These are phyloP conservation scores for Axis porcinus DNA, from an alignment of 2,113 vertebrate species.

Conservation along the genomic window DNA sequence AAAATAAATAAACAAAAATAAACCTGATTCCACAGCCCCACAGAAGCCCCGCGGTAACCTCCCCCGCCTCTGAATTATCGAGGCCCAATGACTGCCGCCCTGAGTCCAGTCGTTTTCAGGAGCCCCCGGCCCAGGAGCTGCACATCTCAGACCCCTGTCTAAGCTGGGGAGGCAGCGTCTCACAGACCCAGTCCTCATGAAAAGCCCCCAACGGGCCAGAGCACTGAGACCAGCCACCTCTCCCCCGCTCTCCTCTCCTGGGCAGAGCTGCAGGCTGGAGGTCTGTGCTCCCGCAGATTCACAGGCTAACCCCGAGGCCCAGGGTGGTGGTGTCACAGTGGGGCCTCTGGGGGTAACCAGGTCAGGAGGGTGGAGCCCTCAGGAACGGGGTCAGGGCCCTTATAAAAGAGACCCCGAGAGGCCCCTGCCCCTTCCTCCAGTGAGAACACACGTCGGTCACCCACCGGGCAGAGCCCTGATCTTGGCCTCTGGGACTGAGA, in stretches of 20 bases:
- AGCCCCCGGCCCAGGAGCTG: neutral
- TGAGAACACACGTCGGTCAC: neutral
- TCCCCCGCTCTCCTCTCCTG: neutral
- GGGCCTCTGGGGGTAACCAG: neutral
- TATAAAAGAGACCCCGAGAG: neutral
- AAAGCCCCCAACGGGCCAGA: neutral
- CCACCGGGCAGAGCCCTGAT: neutral
- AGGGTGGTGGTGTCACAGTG: neutral
- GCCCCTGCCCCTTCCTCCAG: neutral
- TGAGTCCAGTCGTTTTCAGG: neutral
- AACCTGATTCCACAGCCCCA: neutral
- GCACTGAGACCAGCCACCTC: neutral
- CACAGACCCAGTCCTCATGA: neutral
- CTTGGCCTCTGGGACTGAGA: neutral
- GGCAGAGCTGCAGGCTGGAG: neutral
- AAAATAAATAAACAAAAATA: neutral
- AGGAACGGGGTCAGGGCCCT: neutral
- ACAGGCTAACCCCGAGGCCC: neutral
- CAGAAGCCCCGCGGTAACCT: neutral
- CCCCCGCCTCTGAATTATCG: fast-evolving
- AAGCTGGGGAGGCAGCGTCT: neutral
- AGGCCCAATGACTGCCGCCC: neutral
- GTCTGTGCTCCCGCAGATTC: neutral
- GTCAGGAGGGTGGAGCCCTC: neutral
- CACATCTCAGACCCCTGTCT: neutral